These are phyloP conservation scores for Xenotilapia leptura DNA, from an alignment of 2,113 vertebrate species.

Conservation along the genomic window DNA sequence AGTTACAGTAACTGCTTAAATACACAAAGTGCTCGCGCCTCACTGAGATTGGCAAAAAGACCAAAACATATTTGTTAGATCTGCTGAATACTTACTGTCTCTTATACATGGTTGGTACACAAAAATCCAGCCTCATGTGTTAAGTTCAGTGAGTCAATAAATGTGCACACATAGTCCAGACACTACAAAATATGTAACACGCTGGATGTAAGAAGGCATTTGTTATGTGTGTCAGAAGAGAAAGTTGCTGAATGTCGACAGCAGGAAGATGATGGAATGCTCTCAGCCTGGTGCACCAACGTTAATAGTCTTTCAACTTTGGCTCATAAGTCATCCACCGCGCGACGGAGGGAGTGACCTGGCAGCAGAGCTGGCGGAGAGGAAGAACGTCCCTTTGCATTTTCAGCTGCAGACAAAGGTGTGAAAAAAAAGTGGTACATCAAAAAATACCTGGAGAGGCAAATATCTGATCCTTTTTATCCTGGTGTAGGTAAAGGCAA, in stretches of 20 bases:
- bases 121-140: fast-evolving
- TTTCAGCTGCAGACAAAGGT: neutral
- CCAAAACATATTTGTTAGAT: neutral
- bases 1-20: neutral
- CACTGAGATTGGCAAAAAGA: neutral
- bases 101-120: fast-evolving
- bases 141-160: neutral
- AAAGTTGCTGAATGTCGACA: neutral
- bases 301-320: neutral
- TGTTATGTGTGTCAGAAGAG: neutral
- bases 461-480: neutral
- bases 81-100: neutral
- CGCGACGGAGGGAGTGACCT: neutral
- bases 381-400: neutral
- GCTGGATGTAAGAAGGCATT: neutral
- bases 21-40: neutral
- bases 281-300: neutral
- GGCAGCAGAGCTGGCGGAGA: neutral
- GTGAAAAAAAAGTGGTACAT: neutral
- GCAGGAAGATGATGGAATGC: neutral
- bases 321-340: neutral
- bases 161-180: neutral
- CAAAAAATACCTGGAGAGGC: neutral
- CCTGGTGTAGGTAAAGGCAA: neutral
- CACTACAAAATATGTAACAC: neutral